phyloP scores from a whole-genome alignment of 2,797 vertebrate genomes.

The Rhinophrynus dorsalis region DNA sequence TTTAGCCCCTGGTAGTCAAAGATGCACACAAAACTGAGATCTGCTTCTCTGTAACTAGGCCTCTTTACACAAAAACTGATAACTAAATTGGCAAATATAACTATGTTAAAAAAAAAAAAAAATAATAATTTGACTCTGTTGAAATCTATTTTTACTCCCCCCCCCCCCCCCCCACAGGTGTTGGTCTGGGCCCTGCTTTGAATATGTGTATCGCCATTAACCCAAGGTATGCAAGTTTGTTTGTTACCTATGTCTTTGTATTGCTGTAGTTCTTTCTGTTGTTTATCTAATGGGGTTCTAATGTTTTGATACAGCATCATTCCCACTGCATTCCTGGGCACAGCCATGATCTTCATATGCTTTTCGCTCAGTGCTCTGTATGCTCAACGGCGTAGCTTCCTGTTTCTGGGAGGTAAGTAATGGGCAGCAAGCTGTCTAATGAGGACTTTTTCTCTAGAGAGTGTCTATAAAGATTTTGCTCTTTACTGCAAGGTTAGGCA shows the following conservation, averaged over 20 bases:
- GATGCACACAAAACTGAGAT: too few species aligned
- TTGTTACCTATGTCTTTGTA: neutral
- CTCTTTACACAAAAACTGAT: too few species aligned
- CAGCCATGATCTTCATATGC: slow-evolving; percentile 86
- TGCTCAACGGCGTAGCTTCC: slow-evolving; percentile 87
- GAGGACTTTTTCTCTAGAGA: neutral
- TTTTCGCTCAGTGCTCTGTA: slow-evolving; percentile 94
- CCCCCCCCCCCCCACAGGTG: too few species aligned
- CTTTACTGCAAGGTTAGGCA: too few species aligned
- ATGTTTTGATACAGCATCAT: slow-evolving; percentile 78
- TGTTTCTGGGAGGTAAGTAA: slow-evolving; percentile 88
- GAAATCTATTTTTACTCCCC: too few species aligned
- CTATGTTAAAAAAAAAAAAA: too few species aligned
- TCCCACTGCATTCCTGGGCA: slow-evolving; percentile 89
- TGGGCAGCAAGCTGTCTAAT: neutral
- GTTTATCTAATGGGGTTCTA: neutral
- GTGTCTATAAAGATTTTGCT: too few species aligned
- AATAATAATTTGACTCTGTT: too few species aligned
- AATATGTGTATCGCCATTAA: slow-evolving; percentile 88
- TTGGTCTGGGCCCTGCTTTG: slow-evolving; percentile 89
- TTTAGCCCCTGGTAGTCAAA: too few species aligned
- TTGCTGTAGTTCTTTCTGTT: neutral
- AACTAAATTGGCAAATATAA: too few species aligned
- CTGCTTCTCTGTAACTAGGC: too few species aligned
- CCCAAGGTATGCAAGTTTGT: slow-evolving; percentile 74